Evolutionary conservation across 2,888 invertebrate species (phyloP).

Genomic region (Cryptus armator): DNA sequence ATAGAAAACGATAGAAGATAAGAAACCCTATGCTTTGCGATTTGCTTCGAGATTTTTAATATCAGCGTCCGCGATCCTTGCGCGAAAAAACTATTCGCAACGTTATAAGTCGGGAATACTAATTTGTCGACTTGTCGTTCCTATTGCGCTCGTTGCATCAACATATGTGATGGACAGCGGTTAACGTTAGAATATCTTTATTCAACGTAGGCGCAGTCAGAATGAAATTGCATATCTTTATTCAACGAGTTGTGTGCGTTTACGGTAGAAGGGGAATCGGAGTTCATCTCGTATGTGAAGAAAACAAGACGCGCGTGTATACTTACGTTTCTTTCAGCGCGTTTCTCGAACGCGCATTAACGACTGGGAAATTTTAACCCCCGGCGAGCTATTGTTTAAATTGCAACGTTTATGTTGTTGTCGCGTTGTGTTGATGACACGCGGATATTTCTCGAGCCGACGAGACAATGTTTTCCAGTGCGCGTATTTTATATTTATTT

Average conservation of each 20-base stretch:
- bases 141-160: background rate
- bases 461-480: too few species aligned
- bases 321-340: background rate
- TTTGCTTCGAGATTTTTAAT: too few species aligned
- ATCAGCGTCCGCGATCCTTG: background rate
- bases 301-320: background rate
- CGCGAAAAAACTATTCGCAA: background rate
- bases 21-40: background rate
- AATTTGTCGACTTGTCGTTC: constrained; percentile 11
- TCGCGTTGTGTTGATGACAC: too few species aligned
- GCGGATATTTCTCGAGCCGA: too few species aligned
- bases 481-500: too few species aligned
- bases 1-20: background rate
- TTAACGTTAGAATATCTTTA: constrained; percentile 12
- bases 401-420: too few species aligned
- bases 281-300: background rate
- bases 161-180: background rate
- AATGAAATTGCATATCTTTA: constrained; percentile 1
- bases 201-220: background rate
- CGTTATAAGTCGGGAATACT: constrained; percentile 35
- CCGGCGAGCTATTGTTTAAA: too few species aligned
- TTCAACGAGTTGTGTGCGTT: background rate
- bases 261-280: background rate
- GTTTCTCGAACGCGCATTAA: too few species aligned
- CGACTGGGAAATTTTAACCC: too few species aligned